Percentiles rank a stretch among this genome's conserved stretches.
Conservation (phyloP, 2,888 invertebrate species). For the Venusia cambrica region DNA sequence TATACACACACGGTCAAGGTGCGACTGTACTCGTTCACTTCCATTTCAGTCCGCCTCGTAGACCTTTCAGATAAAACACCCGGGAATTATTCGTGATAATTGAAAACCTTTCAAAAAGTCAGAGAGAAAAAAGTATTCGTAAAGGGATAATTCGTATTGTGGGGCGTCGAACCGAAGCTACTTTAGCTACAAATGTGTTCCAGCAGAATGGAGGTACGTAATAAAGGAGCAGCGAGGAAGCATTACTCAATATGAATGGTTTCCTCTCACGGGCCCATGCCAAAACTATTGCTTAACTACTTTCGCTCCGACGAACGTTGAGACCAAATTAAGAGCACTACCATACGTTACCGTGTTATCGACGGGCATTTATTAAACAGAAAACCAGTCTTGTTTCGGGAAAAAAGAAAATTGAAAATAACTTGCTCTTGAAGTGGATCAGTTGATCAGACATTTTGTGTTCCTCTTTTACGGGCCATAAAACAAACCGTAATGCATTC, state of each 20-base stretch:
- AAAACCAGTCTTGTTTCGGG: conserved; percentile 16
- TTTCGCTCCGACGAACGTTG: conserved; percentile 43
- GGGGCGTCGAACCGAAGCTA: conserved; percentile 45
- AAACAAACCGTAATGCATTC: conserved; percentile 42
- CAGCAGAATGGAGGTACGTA: conserved; percentile 49
- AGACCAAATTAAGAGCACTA: conserved; percentile 45
- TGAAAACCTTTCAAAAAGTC: conserved; percentile 21
- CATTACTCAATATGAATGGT: conserved; percentile 70
- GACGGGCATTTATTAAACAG: conserved; percentile 21
- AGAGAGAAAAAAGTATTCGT: conserved; percentile 29
- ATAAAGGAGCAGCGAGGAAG: conserved; percentile 57
- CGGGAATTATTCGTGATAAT: conserved; percentile 6
- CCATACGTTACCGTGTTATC: conserved; percentile 33
- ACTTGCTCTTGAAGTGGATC: conserved; percentile 22
- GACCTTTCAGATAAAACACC: conserved; percentile 7
- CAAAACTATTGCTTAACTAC: conserved; percentile 62
- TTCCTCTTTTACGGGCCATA: conserved; percentile 25
- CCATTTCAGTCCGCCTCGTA: conserved; percentile 26
- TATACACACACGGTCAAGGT: conserved; percentile 76
- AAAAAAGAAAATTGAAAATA: conserved; percentile 13
- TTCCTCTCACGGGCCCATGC: conserved; percentile 55
- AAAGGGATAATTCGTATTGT: conserved; percentile 41
- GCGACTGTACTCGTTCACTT: conserved; percentile 42
- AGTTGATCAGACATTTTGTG: conserved; percentile 25
- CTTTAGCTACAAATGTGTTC: conserved; percentile 54